Percentiles rank a stretch among this genome's conserved stretches.
These are phyloP conservation scores for Isoperla grammatica DNA, from an alignment of 2,888 invertebrate species.

Conservation along the genomic window DNA sequence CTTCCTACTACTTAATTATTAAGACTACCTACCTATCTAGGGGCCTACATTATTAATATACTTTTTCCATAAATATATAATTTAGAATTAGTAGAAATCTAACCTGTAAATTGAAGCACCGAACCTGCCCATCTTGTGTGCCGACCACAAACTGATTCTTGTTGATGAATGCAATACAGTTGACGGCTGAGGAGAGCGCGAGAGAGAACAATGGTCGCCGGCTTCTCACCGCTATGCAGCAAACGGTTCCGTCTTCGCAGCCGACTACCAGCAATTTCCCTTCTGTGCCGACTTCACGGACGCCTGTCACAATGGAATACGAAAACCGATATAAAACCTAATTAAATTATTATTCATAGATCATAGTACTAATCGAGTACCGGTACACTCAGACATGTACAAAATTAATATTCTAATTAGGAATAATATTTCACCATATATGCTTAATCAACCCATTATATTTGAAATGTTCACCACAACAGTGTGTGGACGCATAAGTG, in stretches of 20 bases:
- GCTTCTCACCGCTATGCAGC: constrained; percentile 52
- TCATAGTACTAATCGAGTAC: too few species aligned
- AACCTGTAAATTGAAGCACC: neutral
- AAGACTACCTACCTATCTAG: too few species aligned
- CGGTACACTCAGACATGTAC: too few species aligned
- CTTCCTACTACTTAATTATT: too few species aligned
- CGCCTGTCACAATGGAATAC: constrained; percentile 38
- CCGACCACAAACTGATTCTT: constrained; percentile 49
- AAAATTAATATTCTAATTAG: too few species aligned
- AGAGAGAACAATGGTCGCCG: constrained; percentile 46
- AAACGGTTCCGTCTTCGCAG: constrained; percentile 55
- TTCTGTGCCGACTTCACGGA: constrained; percentile 53
- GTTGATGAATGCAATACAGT: constrained; percentile 50
- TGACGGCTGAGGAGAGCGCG: constrained; percentile 49
- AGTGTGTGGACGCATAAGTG: too few species aligned
- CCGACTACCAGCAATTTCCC: constrained; percentile 57
- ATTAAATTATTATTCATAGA: constrained; percentile 29
- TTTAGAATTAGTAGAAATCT: too few species aligned
- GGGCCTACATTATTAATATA: too few species aligned
- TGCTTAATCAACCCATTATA: too few species aligned
- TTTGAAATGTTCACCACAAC: too few species aligned
- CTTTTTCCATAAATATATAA: too few species aligned
- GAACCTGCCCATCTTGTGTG: constrained; percentile 55
- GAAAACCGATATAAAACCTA: constrained; percentile 9
- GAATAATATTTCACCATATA: too few species aligned